These are phyloP conservation scores for Metacarcinus magister DNA, from an alignment of 2,888 invertebrate species.

Conservation along the genomic window DNA sequence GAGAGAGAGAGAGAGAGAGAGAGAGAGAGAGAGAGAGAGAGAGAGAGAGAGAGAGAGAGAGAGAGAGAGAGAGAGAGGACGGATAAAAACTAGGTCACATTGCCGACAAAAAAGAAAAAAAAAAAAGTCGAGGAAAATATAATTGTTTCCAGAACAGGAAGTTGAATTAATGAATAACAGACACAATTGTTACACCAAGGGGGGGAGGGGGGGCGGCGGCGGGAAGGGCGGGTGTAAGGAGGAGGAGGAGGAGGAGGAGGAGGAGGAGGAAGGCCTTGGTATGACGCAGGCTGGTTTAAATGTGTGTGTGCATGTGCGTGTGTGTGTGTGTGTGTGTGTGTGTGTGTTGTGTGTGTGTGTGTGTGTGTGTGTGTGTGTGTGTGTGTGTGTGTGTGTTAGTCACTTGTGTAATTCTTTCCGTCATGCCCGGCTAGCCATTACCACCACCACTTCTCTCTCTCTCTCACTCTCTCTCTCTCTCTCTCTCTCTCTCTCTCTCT, in stretches of 20 bases:
- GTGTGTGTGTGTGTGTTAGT: neutral
- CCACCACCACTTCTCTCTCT: neutral
- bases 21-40: no score
- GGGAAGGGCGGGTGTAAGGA: neutral
- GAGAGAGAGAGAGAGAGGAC: no score
- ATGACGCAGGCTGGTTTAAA: neutral
- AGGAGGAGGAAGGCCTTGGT: neutral
- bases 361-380: no score
- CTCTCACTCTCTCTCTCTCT: neutral
- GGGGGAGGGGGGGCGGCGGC: neutral
- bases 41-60: no score
- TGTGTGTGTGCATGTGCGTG: no score
- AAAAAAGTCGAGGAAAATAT: neutral
- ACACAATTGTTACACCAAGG: neutral
- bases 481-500: neutral
- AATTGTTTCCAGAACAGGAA: neutral
- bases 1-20: no score
- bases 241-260: neutral
- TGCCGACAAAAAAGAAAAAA: neutral
- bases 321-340: no score
- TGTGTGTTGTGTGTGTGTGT: no score
- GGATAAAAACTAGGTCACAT: neutral
- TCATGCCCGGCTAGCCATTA: neutral
- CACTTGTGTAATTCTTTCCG: neutral
- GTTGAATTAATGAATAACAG: neutral